A percentile compares a stretch with the other conserved stretches of the same genome.
Evolutionary conservation across 2,113 vertebrate genomes (phyloP).

Genomic region (Mastomys coucha): DNA sequence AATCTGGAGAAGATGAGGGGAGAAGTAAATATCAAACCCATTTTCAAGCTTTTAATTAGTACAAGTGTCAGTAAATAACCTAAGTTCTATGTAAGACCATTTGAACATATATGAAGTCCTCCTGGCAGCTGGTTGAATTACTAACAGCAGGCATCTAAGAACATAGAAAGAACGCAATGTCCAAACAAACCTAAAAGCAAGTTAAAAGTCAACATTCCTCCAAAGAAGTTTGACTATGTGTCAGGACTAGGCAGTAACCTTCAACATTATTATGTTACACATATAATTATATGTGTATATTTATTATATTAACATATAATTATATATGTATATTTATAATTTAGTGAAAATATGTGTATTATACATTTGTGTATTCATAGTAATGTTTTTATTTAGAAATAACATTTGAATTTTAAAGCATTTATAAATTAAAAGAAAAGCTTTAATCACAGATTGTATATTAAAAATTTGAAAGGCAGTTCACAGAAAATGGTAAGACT

Average conservation of each 20-base stretch:
- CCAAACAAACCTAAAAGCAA: slow-evolving; percentile 69
- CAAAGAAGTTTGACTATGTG: background rate
- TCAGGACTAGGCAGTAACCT: slow-evolving; percentile 20
- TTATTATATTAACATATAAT: no score
- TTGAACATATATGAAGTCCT: slow-evolving; percentile 57
- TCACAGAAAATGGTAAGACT: background rate
- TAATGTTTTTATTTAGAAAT: background rate
- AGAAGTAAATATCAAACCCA: background rate
- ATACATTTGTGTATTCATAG: background rate
- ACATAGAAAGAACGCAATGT: background rate
- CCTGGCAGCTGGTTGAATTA: background rate
- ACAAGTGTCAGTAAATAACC: background rate
- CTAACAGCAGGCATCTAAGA: slow-evolving; percentile 26
- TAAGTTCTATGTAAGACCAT: slow-evolving; percentile 6
- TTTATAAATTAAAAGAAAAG: background rate
- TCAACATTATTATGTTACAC: background rate
- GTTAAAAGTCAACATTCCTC: slow-evolving; percentile 61
- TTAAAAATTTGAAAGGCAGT: background rate
- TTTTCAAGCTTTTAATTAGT: background rate
- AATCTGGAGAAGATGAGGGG: background rate
- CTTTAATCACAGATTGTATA: background rate
- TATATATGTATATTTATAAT: background rate
- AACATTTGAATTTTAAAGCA: background rate
- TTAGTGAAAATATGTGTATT: background rate
- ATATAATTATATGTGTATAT: background rate